Evolutionary conservation across 1,140 invertebrate species (phyloP), one percentile per base, ranked within the genome.

Genomic region (Nasonia giraulti): DNA sequence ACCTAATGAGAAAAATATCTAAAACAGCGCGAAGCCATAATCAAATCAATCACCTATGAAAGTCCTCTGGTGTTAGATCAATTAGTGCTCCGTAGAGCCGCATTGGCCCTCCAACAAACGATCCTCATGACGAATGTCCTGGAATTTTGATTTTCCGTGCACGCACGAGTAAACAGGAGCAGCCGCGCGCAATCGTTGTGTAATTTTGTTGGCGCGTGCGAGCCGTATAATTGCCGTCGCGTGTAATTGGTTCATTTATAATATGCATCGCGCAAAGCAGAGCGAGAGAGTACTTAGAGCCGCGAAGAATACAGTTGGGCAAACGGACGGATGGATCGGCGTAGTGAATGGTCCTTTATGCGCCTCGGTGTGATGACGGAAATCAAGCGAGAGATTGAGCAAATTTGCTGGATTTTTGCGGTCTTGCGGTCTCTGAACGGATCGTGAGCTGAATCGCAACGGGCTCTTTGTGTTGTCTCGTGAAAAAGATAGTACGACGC

Each of bases 181-280:
- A 33, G 47, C 47, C 14, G 40, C 23, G 33, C 31, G 37, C 27
- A 73, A 74, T 73, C 44, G 73, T 83, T 68, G 62, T 55, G 66
- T 8, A 83, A 82, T 37, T 82, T 8, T 7, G 55, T 5, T 5
- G 40, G 50, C 31, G 37, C n/a, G 44, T n/a, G 27, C 27, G 44
- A n/a, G 27, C 47, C n/a, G 40, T n/a, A 66, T 80, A 75, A 80
- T 80, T 80, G 75, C 75, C 77, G 62, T 84, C 69, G 47, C n/a
- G 47, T 62, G 83, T 85, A 85, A 85, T 80, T 85, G 78, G 78
- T 75, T 71, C 66, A 76, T 80, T 80, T 85, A 85, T 85, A 85
- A 80, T 85, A 85, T 75, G 71, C 83, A 80, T 66, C 71, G 50
- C 33, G 11, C 20, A 17, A 50, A 50, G 12, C 47, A 4, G 47